A percentile compares a stretch with the other conserved stretches of the same genome.
These are phyloP conservation scores for Probaryconus sp. DNA, from an alignment of 1,140 invertebrate genomes.

Conservation along the genomic window DNA sequence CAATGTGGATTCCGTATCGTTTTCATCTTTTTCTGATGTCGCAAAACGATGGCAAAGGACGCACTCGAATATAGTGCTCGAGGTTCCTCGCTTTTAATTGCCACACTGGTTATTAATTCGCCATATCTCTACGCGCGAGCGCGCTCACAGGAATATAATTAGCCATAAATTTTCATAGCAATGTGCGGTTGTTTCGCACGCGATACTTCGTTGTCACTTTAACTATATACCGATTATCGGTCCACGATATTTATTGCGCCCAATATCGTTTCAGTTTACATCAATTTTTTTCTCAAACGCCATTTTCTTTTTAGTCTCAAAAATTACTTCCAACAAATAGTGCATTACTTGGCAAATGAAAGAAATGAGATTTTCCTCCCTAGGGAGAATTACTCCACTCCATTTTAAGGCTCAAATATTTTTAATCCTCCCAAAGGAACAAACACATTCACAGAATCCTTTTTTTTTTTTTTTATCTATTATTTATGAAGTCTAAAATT, in stretches of 20 bases:
- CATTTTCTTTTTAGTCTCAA: no score
- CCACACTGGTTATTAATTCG: constrained; percentile 53
- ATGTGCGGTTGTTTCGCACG: constrained; percentile 38
- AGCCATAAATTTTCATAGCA: constrained; percentile 51
- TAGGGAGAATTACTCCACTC: no score
- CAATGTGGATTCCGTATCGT: constrained; percentile 7
- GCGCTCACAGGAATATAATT: constrained; percentile 41
- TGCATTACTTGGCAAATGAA: no score
- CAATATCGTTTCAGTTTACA: not conserved
- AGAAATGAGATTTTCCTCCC: no score
- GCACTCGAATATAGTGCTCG: constrained; percentile 14
- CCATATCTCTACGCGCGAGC: constrained; percentile 20
- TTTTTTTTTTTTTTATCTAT: no score
- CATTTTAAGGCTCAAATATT: no score
- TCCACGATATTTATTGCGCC: constrained; percentile 54
- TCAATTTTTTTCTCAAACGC: no score
- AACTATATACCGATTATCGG: no score
- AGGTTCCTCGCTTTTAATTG: constrained; percentile 49
- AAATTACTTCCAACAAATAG: no score
- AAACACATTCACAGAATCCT: no score
- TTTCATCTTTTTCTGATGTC: constrained; percentile 34
- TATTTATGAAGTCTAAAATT: no score
- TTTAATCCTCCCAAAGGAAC: no score
- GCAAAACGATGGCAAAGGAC: constrained; percentile 17
- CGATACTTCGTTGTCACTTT: constrained; percentile 55